These are phyloP conservation scores for Panagrolaimus sp. DNA, from an alignment of 1,140 invertebrate species.

Conservation along the genomic window DNA sequence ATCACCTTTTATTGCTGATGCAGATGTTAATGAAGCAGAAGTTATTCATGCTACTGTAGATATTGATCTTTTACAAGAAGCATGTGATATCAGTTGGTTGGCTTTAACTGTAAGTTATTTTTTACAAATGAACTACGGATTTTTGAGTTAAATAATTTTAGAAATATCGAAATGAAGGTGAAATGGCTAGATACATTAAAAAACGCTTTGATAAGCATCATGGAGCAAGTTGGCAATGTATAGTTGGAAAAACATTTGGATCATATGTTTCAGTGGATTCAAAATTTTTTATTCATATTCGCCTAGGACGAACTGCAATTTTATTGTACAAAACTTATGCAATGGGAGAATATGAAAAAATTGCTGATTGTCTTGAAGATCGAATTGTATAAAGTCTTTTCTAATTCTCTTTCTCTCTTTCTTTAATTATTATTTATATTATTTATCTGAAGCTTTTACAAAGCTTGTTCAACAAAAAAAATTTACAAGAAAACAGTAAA, in stretches of 20 bases:
- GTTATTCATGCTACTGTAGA: not conserved
- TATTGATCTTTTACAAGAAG: not conserved
- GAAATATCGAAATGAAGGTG: not conserved
- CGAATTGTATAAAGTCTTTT: conserved; percentile 7
- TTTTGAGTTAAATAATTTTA: not conserved
- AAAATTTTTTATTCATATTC: conserved; percentile 10
- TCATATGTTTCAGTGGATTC: conserved; percentile 6
- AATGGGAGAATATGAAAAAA: conserved; percentile 1
- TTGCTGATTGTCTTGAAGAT: not conserved
- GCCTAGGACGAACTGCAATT: not conserved
- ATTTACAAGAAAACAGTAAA: too few relatives aligned
- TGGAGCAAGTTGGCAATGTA: not conserved
- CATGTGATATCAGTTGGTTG: not conserved
- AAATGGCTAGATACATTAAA: conserved; percentile 8
- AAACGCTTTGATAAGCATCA: not conserved
- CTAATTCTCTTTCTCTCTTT: conserved; percentile 1
- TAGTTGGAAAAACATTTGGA: conserved; percentile 5
- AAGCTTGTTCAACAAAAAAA: not conserved
- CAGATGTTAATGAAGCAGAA: conserved; percentile 12
- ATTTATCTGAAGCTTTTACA: not conserved
- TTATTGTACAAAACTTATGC: conserved; percentile 7
- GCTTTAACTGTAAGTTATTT: not conserved
- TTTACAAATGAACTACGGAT: not conserved
- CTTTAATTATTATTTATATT: not conserved
- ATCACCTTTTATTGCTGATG: conserved; percentile 8